Base-by-base conservation (phyloP, 2,888 invertebrate genomes). In the Lampropteryx suffumata region DNA sequence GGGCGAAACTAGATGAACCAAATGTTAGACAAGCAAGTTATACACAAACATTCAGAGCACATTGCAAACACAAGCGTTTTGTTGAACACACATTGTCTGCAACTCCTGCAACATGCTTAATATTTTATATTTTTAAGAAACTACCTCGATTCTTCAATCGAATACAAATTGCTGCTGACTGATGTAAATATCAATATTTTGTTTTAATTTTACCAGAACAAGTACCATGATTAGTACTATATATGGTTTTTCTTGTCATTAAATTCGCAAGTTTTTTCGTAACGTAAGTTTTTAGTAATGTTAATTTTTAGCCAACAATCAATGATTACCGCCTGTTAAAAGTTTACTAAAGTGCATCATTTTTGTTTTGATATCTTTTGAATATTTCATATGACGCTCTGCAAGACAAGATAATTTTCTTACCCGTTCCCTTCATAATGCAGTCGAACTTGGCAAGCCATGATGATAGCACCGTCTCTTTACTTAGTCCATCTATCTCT, bases 391-490 rank as follows among this genome's bases (percentile, higher is more conserved):
- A 8, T 30, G 8, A 17, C 4, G 17, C 17, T 17, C 17, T 12
- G 24, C 0, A 13, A 11, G 8, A 46, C 14, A 27, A 13, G 8
- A 7, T 0, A 12, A 13, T 27, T 27, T 47, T 78, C 87, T 84
- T 73, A 91, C 92, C 91, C 41, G 92, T 94, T 87, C 97, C 97
- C 89, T 97, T 97, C 83, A 98, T 95, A 77, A 99, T 99, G 84
- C 98, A 98, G 91, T 99, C 99, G 85, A 99, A 99, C 87, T 99
- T 99, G 48, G 98, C 98, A 94, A 99, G 95, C 99, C 99, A 99
- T 34, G 99, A 99, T 59, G 98, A 98, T 62, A 99, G 92, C 32
- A 99, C 99, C 34, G 99, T 99, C 90, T 99, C 99, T 91, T 99
- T 99, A 90, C 98, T 99, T 68, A 99, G 91, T 62, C 99, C 99